Evolutionary conservation across 2,113 vertebrate species (phyloP).

Genomic region (Lipophrys pholis): DNA sequence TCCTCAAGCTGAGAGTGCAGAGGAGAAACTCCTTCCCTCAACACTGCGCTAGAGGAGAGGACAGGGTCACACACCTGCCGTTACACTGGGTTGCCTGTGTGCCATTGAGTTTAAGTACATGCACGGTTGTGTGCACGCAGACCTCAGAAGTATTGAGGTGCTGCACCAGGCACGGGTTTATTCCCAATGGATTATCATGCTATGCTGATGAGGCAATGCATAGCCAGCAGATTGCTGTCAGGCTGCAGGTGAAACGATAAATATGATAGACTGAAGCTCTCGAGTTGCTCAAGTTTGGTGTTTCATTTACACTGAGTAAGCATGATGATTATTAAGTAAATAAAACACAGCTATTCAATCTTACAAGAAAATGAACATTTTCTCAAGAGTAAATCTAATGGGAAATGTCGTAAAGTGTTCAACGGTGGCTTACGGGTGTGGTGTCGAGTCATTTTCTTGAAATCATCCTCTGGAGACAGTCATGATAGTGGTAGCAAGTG

Average conservation of each 20-base stretch:
- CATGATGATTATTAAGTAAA: constrained; percentile 15
- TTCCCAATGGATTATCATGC: constrained; percentile 11
- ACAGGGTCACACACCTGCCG: constrained; percentile 61
- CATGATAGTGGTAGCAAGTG: too few species aligned
- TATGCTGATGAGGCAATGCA: constrained; percentile 14
- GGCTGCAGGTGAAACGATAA: constrained; percentile 13
- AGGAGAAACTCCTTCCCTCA: constrained; percentile 59
- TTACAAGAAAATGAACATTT: not conserved
- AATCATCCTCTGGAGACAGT: too few species aligned
- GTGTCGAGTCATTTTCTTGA: too few species aligned
- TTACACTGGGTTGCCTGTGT: constrained; percentile 39
- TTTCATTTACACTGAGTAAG: constrained; percentile 20
- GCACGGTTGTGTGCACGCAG: not conserved
- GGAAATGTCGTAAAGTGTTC: too few species aligned
- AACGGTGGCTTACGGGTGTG: too few species aligned
- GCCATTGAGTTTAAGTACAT: not conserved
- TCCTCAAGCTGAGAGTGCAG: constrained; percentile 58
- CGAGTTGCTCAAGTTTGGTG: constrained; percentile 5
- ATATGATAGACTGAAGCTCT: constrained; percentile 19
- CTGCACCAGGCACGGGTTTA: constrained; percentile 26
- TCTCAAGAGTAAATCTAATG: too few species aligned
- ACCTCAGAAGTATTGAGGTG: not conserved
- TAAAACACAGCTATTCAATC: not conserved
- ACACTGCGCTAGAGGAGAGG: constrained; percentile 60
- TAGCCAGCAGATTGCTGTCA: constrained; percentile 2